Evolutionary conservation across 2,797 vertebrate genomes (phyloP), one percentile per base, ranked within the genome.

Genomic region (Poecilia picta): DNA sequence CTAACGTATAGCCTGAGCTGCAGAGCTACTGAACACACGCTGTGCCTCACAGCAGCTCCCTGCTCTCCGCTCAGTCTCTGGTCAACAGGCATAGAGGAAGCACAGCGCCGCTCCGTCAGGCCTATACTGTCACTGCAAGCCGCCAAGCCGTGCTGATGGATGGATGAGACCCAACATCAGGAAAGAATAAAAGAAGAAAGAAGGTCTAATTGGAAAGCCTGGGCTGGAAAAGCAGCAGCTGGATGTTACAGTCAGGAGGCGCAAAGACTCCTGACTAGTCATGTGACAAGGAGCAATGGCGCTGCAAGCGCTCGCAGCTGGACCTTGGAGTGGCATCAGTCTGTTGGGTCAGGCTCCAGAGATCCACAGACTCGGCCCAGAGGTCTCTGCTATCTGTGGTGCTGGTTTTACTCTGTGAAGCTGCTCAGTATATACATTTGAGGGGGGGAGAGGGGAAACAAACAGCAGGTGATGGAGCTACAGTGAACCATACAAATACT

Each of bases 11-110:
- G 20, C 49, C 28, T 59, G 57, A 59, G 28, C 57, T 55, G 28
- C 28, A 59, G 57, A 59, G 13, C 68, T 39, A 59, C 20, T 77
- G 43, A 33, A 57, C 51, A 41, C 15, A 23, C 6, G 45, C 90
- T 84, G 83, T 80, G 88, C 80, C 87, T 85, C 85, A 86, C 88
- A 87, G 88, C 78, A 83, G 81, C 79, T 79, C 84, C 88, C 90
- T 85, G 90, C 87, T 91, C 84, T 91, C 81, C 83, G 89, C 91
- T 93, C 91, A 86, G 89, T 75, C 47, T 77, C 81, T 93, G 94
- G 94, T 94, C 94, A 93, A 95, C 0, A 12, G 62, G 68, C 39
- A n/a, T 39, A 64, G 64, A 72, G 53, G 79, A 70, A 20, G 79
- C 83, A 89, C 81, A 74, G 23, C 71, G 79, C 71, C 73, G 68